Evolutionary conservation across 2,888 invertebrate genomes (phyloP).

Genomic region (Drosophila peninsularis): DNA sequence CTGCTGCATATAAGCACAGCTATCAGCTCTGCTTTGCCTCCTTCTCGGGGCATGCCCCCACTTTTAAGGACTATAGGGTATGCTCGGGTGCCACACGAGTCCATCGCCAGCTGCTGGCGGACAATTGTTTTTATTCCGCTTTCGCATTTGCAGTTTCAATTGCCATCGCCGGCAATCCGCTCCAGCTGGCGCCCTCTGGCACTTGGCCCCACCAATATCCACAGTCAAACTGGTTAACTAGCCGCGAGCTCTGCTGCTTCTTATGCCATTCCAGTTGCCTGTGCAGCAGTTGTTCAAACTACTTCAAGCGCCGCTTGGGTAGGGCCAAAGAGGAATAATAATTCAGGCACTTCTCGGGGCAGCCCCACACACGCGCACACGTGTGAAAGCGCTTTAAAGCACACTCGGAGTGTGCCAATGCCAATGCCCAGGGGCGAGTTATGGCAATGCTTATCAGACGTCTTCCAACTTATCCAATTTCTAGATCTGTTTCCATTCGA

Average conservation of each 20-base stretch:
- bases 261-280: constrained; percentile 5
- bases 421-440: background rate
- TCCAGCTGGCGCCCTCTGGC: constrained; percentile 22
- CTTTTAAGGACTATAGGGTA: background rate
- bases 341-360: background rate
- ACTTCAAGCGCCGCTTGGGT: constrained; percentile 7
- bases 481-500: background rate
- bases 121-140: constrained; percentile 39
- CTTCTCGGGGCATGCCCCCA: too few relatives aligned
- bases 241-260: constrained; percentile 22
- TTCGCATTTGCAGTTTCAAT: constrained; percentile 39
- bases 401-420: too few relatives aligned
- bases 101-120: constrained; percentile 18
- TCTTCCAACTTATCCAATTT: background rate
- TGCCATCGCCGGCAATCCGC: constrained; percentile 16
- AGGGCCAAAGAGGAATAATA: background rate
- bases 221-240: constrained; percentile 49
- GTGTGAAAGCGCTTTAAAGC: background rate
- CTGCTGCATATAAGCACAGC: background rate
- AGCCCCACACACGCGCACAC: background rate
- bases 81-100: background rate
- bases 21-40: too few relatives aligned
- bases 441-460: background rate
- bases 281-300: constrained; percentile 7
- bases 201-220: constrained; percentile 27